Evolutionary conservation across 2,888 invertebrate species (phyloP), one percentile per base, ranked within the genome.

Genomic region (Furcula furcula): DNA sequence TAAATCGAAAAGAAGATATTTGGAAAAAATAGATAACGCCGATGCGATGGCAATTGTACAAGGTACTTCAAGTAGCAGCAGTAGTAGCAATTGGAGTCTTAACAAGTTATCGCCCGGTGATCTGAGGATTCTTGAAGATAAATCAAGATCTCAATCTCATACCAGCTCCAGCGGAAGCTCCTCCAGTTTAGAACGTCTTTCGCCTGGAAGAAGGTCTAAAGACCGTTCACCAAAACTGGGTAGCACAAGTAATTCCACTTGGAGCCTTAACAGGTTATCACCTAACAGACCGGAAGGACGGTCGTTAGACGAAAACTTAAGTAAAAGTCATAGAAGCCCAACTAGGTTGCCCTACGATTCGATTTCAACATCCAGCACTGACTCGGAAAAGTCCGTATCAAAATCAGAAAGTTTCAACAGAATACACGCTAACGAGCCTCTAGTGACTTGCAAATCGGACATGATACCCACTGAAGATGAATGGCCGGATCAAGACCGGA

Each of bases 401-500:
- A 89, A 89, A 66, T 89, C 89, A 1, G 89, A 89, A 60, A 89
- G 89, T 54, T 89, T 87, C 38, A 89, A 88, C 34, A 70, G 88
- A 36, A 83, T 88, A 59, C 84, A 84, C 47, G 76, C 76, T n/a
- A 89, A 89, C 42, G 89, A 89, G 53, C 89, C 86, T 7, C 59
- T 89, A n/a, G 73, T 89, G 1, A 89, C 88, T 0, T 90, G 88
- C 46, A 89, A 88, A 55, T 89, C 87, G 7, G 89, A 89, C 39
- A 89, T 89, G 74, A 36, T 89, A 23, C 64, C 73, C 14, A 87
- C 84, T 48, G 85, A 87, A 53, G 89, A 90, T 30, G 89, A 85
- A 20, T 93, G 93, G 93, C 90, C 90, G 33, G 91, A 92, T 53
- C 77, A 75, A 46, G 92, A 93, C 46, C 92, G 92, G 47, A 90